Conservation (phyloP, 2,113 vertebrate species). For the Epinephelus moara region DNA sequence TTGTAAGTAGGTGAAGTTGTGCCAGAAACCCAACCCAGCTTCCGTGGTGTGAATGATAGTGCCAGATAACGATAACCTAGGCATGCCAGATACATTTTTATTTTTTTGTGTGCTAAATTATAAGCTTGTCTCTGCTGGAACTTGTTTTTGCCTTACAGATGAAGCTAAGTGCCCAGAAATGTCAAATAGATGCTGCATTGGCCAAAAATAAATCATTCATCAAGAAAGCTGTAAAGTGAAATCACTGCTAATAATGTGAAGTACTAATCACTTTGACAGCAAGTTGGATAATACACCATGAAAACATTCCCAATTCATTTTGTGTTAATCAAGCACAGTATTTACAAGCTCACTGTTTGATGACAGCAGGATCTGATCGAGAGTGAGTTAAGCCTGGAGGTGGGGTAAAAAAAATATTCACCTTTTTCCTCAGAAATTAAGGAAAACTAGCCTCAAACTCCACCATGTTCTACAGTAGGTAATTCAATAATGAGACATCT, state of each 20-base stretch:
- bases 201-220: conserved; percentile 12
- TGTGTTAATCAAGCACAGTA: not conserved
- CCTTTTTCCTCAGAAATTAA: not conserved
- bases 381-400: not conserved
- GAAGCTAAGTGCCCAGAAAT: conserved; percentile 1
- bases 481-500: not conserved
- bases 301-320: not conserved
- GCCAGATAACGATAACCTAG: conserved; percentile 7
- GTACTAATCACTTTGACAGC: not conserved
- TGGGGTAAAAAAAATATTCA: not conserved
- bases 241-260: conserved; percentile 2
- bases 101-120: conserved; percentile 8
- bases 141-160: not conserved
- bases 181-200: conserved; percentile 6
- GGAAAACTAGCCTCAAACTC: not conserved
- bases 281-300: not conserved
- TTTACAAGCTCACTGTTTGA: not conserved
- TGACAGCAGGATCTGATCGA: not conserved
- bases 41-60: too few species aligned
- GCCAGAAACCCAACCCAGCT: too few species aligned
- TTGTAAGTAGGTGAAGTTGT: too few species aligned
- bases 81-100: not conserved
- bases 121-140: conserved; percentile 18
- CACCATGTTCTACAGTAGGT: not conserved
- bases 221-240: conserved; percentile 6